phyloP scores from a whole-genome alignment of 2,888 invertebrate species.

The Bruchidius siliquastri region DNA sequence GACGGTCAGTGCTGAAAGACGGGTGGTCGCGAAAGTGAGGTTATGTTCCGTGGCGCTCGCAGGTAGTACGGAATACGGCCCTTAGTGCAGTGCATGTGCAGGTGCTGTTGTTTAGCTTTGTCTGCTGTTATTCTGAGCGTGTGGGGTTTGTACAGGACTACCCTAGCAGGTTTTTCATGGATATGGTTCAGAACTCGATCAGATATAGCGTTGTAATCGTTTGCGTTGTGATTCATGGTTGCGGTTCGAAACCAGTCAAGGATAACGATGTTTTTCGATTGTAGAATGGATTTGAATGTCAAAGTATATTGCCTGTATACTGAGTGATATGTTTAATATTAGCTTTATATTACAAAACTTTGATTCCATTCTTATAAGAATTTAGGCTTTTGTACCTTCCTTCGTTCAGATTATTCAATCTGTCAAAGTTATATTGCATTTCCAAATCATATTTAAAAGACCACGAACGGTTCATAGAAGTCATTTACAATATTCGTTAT shows the following conservation, averaged over 20 bases:
- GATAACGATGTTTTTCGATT: neutral
- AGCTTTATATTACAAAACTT: too few relatives aligned
- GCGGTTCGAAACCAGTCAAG: neutral
- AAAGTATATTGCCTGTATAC: neutral
- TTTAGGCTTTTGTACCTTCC: too few relatives aligned
- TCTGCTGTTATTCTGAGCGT: neutral
- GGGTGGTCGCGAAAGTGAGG: slow-evolving; percentile 12
- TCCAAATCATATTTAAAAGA: too few relatives aligned
- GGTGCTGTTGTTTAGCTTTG: slow-evolving; percentile 4
- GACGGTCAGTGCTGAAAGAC: slow-evolving; percentile 15
- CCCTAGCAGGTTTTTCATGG: neutral
- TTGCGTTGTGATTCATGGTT: neutral
- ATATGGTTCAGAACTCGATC: neutral
- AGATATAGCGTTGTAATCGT: too few relatives aligned
- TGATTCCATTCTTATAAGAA: too few relatives aligned
- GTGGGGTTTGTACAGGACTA: neutral
- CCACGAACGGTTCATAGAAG: too few relatives aligned
- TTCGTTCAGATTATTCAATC: too few relatives aligned
- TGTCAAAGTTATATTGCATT: too few relatives aligned
- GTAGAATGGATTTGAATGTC: neutral
- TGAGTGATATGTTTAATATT: too few relatives aligned
- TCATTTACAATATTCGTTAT: too few relatives aligned
- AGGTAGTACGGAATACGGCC: slow-evolving; percentile 8
- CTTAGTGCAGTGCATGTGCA: slow-evolving; percentile 9
- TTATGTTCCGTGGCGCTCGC: neutral